Evolutionary conservation across 2,888 invertebrate genomes (phyloP), one percentile per base, ranked within the genome.

Genomic region (Sinohyriopsis cumingii): DNA sequence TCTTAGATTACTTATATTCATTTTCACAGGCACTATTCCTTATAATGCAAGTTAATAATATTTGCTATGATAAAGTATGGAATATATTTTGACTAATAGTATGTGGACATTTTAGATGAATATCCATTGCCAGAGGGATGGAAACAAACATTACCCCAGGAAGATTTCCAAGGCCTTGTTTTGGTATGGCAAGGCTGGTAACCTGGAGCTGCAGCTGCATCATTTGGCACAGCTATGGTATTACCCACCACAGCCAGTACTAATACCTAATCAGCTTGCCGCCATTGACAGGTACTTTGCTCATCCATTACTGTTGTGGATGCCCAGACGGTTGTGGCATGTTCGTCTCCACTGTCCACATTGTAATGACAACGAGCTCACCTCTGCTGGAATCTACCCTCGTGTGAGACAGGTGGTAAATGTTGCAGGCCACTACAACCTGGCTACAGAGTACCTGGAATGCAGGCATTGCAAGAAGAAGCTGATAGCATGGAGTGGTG

Each of bases 341-440:
- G 64, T 71, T 12, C 57, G 24, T 7, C 57, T 77, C 1, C 5
- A 56, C 15, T 77, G 77, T 55, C 69, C 68, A 18, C 54, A 64
- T 7, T 45, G 59, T 53, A 55, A 33, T 12, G 69, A 53, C 54
- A 59, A 59, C 20, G 68, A 65, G 57, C 66, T 81, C 18, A 65
- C 67, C 5, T 56, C 55, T 12, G 72, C 67, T 9, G 78, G 77
- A 18, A 53, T 72, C 1, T 74, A 81, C 59, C 65, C 63, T 15
- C 45, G 33, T 22, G 61, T 74, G 15, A 19, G 78, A 53, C 63
- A 64, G 45, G 82, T 82, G 2, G 61, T 78, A 20, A 75, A 79
- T 59, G 56, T 79, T 6, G 73, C 73, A 20, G 59, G 63, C 28
- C 68, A 59, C 59, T 80, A 75, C 70, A 25, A 59, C 57, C n/a